Evolutionary conservation across 2,888 invertebrate genomes (phyloP), one percentile per base, ranked within the genome.

Genomic region (Acanthosepion esculentum): DNA sequence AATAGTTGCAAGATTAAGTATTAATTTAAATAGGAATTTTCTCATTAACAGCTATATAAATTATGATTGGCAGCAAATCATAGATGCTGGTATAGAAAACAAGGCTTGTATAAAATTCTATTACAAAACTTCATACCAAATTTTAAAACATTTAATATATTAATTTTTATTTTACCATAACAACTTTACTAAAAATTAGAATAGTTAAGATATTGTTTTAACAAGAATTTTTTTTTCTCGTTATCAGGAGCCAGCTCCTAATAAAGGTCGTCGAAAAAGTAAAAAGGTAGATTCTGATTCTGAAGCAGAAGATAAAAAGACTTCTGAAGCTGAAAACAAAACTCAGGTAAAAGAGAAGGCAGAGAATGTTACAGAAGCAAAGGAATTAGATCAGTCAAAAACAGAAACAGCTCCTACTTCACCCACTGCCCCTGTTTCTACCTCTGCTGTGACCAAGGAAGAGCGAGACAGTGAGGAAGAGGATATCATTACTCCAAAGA

Each of bases 211-310:
- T 55, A 20, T 59, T 59, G 20, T 59, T 6, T 20, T 59, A 59
- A 20, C 59, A 59, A 59, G 20, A 59, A 23, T 23, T 12, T 78
- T 12, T 33, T 1, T 78, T 33, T 33, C 2, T n/a, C 3, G 2
- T 8, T 78, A 7, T 12, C 33, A 78, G 78, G 78, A 78, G 18
- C 33, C 78, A 78, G n/a, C 78, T 78, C 78, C 78, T n/a, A 93
- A 29, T 50, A 93, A 93, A 93, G 53, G 53, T 53, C 48, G 93
- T 53, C 48, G 48, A 29, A 93, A 93, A 93, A 20, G 5, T 93
- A 93, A 53, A 53, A 93, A 93, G 33, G 93, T 29, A n/a, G 93
- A 93, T 50, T 93, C 93, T 33, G 94, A 94, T 94, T 94, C 94
- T n/a, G 94, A 94, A 64, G 41, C 50, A 59, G 94, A 94, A 59